phyloP scores from a whole-genome alignment of 2,113 vertebrate species.

The Oryzias woworae region DNA sequence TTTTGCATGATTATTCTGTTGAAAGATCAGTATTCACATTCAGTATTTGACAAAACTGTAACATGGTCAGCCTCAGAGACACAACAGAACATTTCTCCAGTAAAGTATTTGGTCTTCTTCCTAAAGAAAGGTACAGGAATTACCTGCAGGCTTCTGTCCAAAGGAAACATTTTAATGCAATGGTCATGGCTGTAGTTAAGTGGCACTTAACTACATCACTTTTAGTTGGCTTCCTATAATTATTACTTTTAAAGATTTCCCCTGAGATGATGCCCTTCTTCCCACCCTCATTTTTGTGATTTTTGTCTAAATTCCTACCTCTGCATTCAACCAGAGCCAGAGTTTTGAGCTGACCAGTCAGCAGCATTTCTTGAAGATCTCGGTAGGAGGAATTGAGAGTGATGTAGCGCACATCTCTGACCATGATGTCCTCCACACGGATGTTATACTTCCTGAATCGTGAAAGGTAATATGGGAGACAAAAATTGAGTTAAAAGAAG shows the following conservation, averaged over 20 bases:
- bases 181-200: too few relatives aligned
- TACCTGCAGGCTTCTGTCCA: too few relatives aligned
- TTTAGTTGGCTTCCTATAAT: too few relatives aligned
- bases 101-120: too few relatives aligned
- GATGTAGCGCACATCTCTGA: slow-evolving; percentile 88
- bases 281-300: too few relatives aligned
- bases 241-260: too few relatives aligned
- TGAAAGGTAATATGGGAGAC: neutral
- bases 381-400: slow-evolving; percentile 92
- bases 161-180: too few relatives aligned
- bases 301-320: slow-evolving; percentile 43
- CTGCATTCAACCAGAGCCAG: slow-evolving; percentile 82
- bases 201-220: too few relatives aligned
- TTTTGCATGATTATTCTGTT: neutral
- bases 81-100: too few relatives aligned
- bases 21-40: neutral
- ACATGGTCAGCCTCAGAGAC: neutral
- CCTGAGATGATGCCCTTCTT: too few relatives aligned
- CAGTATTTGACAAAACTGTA: too few relatives aligned
- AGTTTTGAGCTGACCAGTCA: slow-evolving; percentile 88
- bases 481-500: neutral
- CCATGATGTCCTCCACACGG: slow-evolving; percentile 98
- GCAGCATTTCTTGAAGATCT: slow-evolving; percentile 87
- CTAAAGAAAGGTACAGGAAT: too few relatives aligned
- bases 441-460: slow-evolving; percentile 90